phyloP scores from a whole-genome alignment of 2,113 vertebrate species.

The Otocyon megalotis region DNA sequence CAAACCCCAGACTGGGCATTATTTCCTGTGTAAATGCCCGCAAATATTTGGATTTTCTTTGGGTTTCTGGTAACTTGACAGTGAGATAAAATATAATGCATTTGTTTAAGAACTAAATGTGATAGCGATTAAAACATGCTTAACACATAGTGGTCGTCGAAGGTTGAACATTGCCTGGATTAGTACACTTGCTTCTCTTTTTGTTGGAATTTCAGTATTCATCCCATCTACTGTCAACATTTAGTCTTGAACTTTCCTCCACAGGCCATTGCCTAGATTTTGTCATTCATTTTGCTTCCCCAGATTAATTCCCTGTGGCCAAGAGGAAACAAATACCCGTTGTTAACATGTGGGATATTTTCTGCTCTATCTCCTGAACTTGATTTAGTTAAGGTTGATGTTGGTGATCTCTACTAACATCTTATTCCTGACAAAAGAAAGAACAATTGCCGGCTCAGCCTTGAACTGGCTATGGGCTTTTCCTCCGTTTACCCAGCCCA shows the following conservation, averaged over 20 bases:
- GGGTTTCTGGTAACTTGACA: background rate
- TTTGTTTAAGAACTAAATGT: background rate
- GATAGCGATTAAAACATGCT: background rate
- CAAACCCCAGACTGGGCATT: background rate
- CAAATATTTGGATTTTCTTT: background rate
- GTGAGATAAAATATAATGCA: background rate
- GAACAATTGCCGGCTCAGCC: background rate
- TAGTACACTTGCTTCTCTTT: background rate
- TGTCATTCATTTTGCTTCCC: background rate
- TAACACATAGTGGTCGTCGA: background rate
- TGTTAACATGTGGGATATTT: background rate
- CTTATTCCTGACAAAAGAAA: slow-evolving; percentile 38
- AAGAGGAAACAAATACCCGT: background rate
- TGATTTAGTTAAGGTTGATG: background rate
- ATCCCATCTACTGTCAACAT: background rate
- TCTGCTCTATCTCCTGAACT: slow-evolving; percentile 17
- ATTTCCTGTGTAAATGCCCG: background rate
- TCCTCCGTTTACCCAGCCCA: background rate
- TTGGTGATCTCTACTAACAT: background rate
- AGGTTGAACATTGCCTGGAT: background rate
- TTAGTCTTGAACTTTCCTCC: background rate
- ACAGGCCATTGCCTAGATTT: background rate
- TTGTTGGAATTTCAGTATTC: background rate
- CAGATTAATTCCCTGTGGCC: background rate
- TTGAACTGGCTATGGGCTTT: slow-evolving; percentile 28